Conservation (phyloP, 2,113 vertebrate species). For the Oreotrochilus melanogaster region DNA sequence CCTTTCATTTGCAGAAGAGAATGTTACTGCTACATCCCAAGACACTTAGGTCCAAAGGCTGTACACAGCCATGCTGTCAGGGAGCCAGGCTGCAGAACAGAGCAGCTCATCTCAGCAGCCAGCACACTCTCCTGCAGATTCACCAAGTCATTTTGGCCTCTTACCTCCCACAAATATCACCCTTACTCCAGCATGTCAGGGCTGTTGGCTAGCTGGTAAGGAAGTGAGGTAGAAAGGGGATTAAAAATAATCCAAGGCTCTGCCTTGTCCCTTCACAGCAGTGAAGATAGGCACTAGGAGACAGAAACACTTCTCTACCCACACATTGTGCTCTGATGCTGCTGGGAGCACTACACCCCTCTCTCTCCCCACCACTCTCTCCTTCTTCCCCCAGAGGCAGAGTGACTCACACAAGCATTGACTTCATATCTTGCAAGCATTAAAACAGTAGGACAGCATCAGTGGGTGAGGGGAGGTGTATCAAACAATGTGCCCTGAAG, state of each 20-base stretch:
- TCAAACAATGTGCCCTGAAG: accelerated
- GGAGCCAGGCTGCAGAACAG: not conserved
- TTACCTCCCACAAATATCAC: not conserved
- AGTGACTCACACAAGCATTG: not conserved
- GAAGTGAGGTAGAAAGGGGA: not conserved
- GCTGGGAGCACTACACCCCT: not conserved
- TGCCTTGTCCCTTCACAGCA: not conserved
- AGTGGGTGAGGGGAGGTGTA: no score
- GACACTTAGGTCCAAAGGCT: accelerated
- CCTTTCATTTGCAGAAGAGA: not conserved
- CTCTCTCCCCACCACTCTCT: not conserved
- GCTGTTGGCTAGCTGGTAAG: not conserved
- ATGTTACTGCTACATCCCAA: not conserved
- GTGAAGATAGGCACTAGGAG: not conserved
- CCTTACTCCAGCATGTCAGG: not conserved
- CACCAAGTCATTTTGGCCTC: accelerated
- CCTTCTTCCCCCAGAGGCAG: not conserved
- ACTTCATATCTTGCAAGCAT: not conserved
- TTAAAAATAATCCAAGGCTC: not conserved
- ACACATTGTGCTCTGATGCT: not conserved
- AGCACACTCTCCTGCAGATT: accelerated
- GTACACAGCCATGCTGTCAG: accelerated
- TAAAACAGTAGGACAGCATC: not conserved
- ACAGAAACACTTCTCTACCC: not conserved
- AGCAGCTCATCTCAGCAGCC: not conserved